phyloP scores from a whole-genome alignment of 1,140 invertebrate species.

The Pentalonia nigronervosa region DNA sequence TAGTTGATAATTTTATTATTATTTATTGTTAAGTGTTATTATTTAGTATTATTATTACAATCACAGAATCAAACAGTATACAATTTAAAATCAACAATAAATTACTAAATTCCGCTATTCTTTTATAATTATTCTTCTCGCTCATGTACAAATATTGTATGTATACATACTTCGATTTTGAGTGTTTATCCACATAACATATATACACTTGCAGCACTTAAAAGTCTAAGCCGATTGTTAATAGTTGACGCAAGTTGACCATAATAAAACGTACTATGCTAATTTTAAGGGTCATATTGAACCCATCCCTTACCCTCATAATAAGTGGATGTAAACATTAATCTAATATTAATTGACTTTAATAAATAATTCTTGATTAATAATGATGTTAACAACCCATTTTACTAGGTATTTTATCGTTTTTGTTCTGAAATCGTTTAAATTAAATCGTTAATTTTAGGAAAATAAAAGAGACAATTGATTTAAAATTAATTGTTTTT shows the following conservation, averaged over 20 bases:
- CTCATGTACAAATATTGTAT: not conserved
- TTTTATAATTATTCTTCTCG: not conserved
- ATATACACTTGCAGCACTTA: not conserved
- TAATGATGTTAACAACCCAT: not conserved
- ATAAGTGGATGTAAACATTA: slow-evolving; percentile 4
- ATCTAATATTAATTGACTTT: not conserved
- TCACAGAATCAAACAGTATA: too few species aligned
- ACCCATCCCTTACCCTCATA: not conserved
- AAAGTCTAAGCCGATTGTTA: not conserved
- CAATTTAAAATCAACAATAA: too few species aligned
- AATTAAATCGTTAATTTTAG: not conserved
- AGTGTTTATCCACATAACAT: not conserved
- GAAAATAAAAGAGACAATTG: not conserved
- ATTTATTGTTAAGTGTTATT: too few species aligned
- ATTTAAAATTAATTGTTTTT: not conserved
- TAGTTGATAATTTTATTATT: too few species aligned
- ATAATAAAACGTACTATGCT: not conserved
- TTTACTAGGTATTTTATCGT: not conserved
- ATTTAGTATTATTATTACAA: not conserved
- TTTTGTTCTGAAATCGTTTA: not conserved
- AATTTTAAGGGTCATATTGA: not conserved
- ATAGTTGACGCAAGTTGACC: not conserved
- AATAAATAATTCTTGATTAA: slow-evolving; percentile 13
- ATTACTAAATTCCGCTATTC: too few species aligned
- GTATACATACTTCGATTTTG: not conserved